Percentiles rank a stretch among this genome's conserved stretches.
Evolutionary conservation across 2,797 vertebrate genomes (phyloP).

Genomic region (Oreonectes daqikongensis): DNA sequence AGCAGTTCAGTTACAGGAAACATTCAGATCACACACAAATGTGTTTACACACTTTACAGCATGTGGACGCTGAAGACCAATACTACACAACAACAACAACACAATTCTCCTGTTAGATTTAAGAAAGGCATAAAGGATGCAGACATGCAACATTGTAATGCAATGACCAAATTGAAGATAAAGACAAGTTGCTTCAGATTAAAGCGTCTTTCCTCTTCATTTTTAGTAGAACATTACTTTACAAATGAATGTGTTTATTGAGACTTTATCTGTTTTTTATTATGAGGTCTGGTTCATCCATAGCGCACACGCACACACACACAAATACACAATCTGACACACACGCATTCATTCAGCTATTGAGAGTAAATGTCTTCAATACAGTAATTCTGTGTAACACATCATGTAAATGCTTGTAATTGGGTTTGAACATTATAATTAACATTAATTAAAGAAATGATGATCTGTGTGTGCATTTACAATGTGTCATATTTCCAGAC

Average conservation of each 20-base stretch:
- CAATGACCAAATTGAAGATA: too few relatives aligned
- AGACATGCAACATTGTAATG: too few relatives aligned
- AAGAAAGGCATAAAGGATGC: too few relatives aligned
- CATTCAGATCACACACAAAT: constrained; percentile 17
- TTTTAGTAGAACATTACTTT: too few relatives aligned
- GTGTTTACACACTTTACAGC: background rate
- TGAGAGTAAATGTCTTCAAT: constrained; percentile 22
- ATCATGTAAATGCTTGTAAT: constrained; percentile 20
- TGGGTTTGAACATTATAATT: constrained; percentile 3
- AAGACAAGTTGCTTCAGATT: too few relatives aligned
- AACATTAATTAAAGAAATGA: constrained; percentile 13
- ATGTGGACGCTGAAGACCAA: background rate
- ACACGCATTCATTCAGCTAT: constrained; percentile 25
- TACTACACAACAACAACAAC: background rate
- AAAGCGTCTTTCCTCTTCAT: too few relatives aligned
- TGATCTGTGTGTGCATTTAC: background rate
- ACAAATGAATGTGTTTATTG: too few relatives aligned
- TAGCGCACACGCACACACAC: background rate
- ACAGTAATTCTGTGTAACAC: background rate
- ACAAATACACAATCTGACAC: constrained; percentile 14
- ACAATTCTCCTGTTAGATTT: background rate
- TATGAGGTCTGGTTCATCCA: too few relatives aligned
- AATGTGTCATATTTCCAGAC: too few relatives aligned
- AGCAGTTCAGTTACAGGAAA: constrained; percentile 41
- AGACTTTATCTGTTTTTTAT: too few relatives aligned